Conservation (phyloP, 2,888 invertebrate species). For the Formica aserva region DNA sequence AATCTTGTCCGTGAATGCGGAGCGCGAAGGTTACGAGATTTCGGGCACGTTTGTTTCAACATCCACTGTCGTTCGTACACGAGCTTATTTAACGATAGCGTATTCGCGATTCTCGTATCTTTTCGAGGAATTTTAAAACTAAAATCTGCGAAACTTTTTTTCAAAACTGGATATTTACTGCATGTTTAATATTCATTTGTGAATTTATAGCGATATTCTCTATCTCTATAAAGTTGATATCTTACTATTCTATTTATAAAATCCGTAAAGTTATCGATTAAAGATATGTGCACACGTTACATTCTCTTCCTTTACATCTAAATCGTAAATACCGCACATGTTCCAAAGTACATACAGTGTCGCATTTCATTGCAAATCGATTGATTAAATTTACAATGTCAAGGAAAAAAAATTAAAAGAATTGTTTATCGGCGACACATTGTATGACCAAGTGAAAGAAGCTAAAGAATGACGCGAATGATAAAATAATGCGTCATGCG, state of each 20-base stretch:
- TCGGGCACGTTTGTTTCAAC: constrained; percentile 66
- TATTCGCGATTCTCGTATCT: background rate
- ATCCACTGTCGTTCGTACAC: constrained; percentile 33
- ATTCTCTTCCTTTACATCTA: background rate
- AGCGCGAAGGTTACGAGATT: constrained; percentile 42
- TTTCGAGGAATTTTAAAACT: background rate
- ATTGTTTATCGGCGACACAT: constrained; percentile 13
- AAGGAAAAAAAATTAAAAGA: constrained; percentile 8
- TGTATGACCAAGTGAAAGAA: constrained; percentile 26
- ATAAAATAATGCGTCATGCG: constrained; percentile 42
- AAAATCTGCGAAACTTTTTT: background rate
- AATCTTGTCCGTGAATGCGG: constrained; percentile 26
- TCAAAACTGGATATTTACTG: background rate
- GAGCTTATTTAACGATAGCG: background rate
- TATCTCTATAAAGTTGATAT: background rate
- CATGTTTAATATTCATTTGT: background rate
- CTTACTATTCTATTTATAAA: background rate
- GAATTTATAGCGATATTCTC: background rate
- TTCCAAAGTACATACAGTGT: background rate
- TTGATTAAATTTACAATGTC: constrained; percentile 33
- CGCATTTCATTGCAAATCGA: background rate
- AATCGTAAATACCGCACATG: background rate
- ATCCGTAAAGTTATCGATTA: background rate
- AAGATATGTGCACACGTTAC: background rate
- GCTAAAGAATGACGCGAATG: background rate